Percentiles rank a stretch among this genome's conserved stretches.
These are phyloP conservation scores for Enteromius viviparus DNA, from an alignment of 2,797 vertebrate species.

Conservation along the genomic window DNA sequence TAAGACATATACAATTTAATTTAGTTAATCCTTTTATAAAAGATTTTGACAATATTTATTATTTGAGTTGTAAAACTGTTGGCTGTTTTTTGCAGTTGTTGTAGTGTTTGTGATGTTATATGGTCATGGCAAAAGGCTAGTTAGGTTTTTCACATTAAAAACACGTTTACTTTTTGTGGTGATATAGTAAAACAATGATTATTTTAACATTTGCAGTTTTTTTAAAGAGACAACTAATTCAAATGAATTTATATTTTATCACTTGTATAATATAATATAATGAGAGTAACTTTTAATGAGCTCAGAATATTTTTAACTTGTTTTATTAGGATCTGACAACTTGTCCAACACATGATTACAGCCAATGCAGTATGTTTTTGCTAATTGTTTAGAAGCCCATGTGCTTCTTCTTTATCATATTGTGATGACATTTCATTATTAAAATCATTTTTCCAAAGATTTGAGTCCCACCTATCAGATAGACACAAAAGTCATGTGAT, in stretches of 20 bases:
- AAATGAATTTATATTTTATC: neutral
- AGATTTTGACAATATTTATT: neutral
- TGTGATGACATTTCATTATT: neutral
- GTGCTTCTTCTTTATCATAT: neutral
- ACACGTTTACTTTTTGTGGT: neutral
- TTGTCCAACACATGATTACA: neutral
- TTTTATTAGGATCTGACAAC: constrained; percentile 31
- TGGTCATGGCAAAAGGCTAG: neutral
- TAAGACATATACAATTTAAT: neutral
- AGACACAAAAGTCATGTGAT: neutral
- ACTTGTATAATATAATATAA: neutral
- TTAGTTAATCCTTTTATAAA: neutral
- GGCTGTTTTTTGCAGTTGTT: neutral
- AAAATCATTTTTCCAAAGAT: neutral
- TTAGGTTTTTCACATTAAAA: neutral
- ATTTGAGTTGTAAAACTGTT: neutral
- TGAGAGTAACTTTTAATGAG: neutral
- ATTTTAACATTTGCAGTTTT: neutral
- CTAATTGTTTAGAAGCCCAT: neutral
- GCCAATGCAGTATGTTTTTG: neutral
- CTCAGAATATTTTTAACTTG: neutral
- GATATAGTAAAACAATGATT: neutral
- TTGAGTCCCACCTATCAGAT: neutral
- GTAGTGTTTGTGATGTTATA: neutral
- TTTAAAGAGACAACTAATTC: neutral